Base-by-base conservation (phyloP, 2,888 invertebrate genomes). In the Glyphotaelius pellucidus region DNA sequence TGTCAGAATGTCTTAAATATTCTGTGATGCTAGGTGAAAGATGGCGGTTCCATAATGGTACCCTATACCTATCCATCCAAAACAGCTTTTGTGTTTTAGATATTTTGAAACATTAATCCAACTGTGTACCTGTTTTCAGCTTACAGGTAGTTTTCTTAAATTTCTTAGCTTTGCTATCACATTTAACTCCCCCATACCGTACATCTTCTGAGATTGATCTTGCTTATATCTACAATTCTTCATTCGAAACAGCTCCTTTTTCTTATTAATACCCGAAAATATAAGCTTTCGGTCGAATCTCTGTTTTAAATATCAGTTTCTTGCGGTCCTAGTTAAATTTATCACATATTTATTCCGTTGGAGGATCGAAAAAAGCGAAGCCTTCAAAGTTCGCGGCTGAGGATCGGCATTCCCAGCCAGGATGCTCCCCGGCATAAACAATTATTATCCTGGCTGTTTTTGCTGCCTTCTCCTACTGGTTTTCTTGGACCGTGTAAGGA, bases 361-460 rank as follows among this genome's bases (percentile, higher is more conserved):
- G 52, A 5, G 52, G 52, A 19, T 67, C 52, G 32, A 83, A 83
- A 81, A 83, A 83, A 31, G 30, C 83, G 32, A 83, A 83, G 83
- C 31, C 35, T 83, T 31, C 47, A n/a, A 86, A 86, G 47, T 83
- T 83, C 32, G 83, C 86, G 86, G 47, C 86, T n/a, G 86, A 86
- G 30, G 47, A 47, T 86, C 86, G 47, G 25, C 88, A 88, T 88
- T 88, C 88, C 88, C 88, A 88, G 88, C 88, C 88, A 35, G 79
- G 67, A 67, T 47, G 25, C 42, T 42, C 47, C n/a, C 30, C 47
- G 12, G 67, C 88, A 79, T 88, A 79, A 67, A 67, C 67, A 79
- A 88, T 86, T 52, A 88, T 86, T 52, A 25, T 88, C 67, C 85
- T n/a, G 32, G 25, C 31, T 31, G 25, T 88, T 88, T 88, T 88